Evolutionary conservation across 1,140 invertebrate genomes (phyloP).

Genomic region (Proctacanthus coquilletti): DNA sequence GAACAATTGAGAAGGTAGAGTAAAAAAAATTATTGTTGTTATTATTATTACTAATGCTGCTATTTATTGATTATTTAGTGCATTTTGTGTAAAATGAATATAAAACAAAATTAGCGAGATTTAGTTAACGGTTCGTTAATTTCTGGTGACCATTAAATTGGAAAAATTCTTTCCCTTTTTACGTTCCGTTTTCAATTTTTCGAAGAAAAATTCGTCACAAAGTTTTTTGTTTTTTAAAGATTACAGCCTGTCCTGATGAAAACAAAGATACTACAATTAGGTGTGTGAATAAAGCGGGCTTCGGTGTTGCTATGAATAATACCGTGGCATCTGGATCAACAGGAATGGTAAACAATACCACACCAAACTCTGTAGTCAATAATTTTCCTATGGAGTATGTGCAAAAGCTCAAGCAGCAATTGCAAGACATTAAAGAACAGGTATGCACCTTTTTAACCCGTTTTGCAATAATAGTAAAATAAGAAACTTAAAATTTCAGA

Average conservation of each 20-base stretch:
- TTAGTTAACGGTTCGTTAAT: too few relatives aligned
- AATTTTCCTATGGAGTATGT: conserved; percentile 50
- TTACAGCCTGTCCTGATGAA: too few relatives aligned
- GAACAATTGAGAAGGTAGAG: conserved; percentile 37
- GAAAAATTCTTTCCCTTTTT: too few relatives aligned
- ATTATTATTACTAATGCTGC: too few relatives aligned
- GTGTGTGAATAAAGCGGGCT: conserved; percentile 20
- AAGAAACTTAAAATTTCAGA: conserved; percentile 41
- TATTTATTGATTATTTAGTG: too few relatives aligned
- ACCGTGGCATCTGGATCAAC: conserved; percentile 16
- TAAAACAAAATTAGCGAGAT: too few relatives aligned
- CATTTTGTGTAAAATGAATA: too few relatives aligned
- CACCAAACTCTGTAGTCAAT: conserved; percentile 17
- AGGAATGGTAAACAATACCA: conserved; percentile 13
- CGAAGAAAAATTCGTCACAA: too few relatives aligned
- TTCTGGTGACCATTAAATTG: too few relatives aligned
- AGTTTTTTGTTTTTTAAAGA: too few relatives aligned
- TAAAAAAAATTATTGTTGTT: too few relatives aligned
- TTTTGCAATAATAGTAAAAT: background rate
- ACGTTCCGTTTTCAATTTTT: too few relatives aligned
- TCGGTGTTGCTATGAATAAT: conserved; percentile 27
- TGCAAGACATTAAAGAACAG: conserved; percentile 96
- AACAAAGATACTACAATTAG: conserved; percentile 15
- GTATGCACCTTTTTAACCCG: conserved; percentile 32
- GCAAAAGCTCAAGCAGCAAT: conserved; percentile 86